Base-by-base conservation (phyloP, 2,888 invertebrate genomes). In the Ectobius pallidus region DNA sequence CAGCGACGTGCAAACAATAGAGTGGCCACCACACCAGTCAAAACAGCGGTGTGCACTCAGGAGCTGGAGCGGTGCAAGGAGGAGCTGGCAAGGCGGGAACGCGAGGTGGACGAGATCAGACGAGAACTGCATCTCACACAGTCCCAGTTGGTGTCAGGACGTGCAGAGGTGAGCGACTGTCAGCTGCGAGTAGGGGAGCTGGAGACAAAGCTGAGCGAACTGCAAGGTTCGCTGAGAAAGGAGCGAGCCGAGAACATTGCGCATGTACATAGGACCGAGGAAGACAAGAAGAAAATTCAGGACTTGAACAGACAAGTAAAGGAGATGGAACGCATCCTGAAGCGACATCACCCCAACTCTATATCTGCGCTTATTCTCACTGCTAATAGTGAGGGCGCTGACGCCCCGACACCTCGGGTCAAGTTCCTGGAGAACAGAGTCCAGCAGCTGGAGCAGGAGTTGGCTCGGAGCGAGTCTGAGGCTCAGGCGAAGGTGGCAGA, bases 271-370 rank as follows among this genome's bases (percentile, higher is more conserved):
- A 34, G 22, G 49, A 49, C 11, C 18, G 69, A 69, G 32, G 69
- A 89, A 81, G 91, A 91, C 80, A 84, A 85, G 2, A 87, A 87
- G 77, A 86, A 87, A 62, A 91, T 92, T 75, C 87, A 91, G 80
- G 93, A 94, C 83, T 82, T 94, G 42, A 92, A 92, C 78, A 85
- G 93, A 52, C 93, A 94, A 77, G 78, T 78, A 52, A 63, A 68
- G 77, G 93, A 93, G 84, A 92, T 93, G 92, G 93, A 93, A 78
- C 86, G 91, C 79, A 93, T 93, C 77, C 85, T 93, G 27, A 90
- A 88, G 80, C 86, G 92, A 72, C 93, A 93, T 81, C 92, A 93
- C 84, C 93, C 93, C 0, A 93, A 93, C 83, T 93, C 93, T 0
- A 92, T 93, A 0, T 92, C 93, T 0, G 92, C 92, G 3, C 83